Evolutionary conservation across 2,113 vertebrate species (phyloP).

Genomic region (Cichladusa arquata): DNA sequence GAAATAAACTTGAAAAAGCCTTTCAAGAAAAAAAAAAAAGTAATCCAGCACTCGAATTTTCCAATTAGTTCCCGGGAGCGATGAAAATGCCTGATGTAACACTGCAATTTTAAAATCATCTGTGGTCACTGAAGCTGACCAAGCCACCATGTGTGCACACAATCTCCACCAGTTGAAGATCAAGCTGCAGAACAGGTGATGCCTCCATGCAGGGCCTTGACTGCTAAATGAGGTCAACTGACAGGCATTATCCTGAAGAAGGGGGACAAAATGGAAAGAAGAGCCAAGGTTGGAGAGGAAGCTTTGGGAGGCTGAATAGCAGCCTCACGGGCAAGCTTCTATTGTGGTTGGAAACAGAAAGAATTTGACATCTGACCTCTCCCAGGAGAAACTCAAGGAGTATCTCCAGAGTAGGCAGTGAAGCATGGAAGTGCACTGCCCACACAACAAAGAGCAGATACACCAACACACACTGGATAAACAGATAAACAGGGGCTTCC

Average conservation of each 20-base stretch:
- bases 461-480: not conserved
- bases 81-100: fast-evolving
- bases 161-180: not conserved
- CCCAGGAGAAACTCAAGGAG: not conserved
- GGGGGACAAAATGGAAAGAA: not conserved
- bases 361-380: slow-evolving; percentile 43
- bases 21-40: not conserved
- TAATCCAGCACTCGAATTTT: not conserved
- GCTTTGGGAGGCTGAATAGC: not conserved
- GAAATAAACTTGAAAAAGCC: not conserved
- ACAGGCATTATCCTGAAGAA: not conserved
- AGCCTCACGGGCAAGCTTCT: not conserved
- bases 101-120: not conserved
- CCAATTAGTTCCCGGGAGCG: not conserved
- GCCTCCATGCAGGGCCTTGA: slow-evolving; percentile 3
- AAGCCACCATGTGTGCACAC: not conserved
- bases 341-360: slow-evolving; percentile 11
- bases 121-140: not conserved
- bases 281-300: not conserved
- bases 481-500: not conserved
- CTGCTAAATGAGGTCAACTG: slow-evolving; percentile 38
- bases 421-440: not conserved
- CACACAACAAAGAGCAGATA: not conserved
- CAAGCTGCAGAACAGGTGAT: slow-evolving; percentile 40
- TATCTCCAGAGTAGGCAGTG: not conserved